These are phyloP conservation scores for Valencia hispanica DNA, from an alignment of 2,797 vertebrate genomes.

Conservation along the genomic window DNA sequence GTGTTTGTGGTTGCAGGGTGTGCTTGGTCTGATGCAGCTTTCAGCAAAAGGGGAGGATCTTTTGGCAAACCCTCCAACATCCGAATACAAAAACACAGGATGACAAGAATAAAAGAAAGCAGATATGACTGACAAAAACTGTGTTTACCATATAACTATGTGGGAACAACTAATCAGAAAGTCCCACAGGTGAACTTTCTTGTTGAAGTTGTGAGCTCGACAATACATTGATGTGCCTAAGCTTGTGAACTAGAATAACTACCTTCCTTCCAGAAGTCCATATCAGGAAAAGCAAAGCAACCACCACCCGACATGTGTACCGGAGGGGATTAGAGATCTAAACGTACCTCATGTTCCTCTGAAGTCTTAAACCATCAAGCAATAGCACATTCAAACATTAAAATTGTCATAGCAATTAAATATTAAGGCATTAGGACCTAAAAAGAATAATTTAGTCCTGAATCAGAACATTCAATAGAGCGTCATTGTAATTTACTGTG, in stretches of 20 bases:
- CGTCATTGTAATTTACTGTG: too few species aligned
- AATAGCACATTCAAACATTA: neutral
- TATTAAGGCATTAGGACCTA: neutral
- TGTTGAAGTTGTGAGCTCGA: neutral
- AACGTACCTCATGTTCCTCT: neutral
- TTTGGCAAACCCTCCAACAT: neutral
- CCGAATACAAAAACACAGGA: neutral
- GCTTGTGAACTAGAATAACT: too few species aligned
- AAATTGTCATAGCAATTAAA: neutral
- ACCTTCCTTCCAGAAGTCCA: too few species aligned
- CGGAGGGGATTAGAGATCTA: neutral
- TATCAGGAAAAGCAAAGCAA: neutral
- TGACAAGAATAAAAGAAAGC: neutral
- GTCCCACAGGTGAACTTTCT: neutral
- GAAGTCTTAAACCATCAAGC: too few species aligned
- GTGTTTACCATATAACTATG: too few species aligned
- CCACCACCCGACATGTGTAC: neutral
- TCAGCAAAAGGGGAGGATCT: neutral
- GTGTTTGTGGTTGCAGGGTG: neutral
- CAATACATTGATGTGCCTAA: neutral
- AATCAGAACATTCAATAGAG: neutral
- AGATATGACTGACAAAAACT: too few species aligned
- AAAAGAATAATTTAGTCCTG: neutral
- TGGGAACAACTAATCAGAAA: too few species aligned
- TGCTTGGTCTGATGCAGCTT: neutral